phyloP scores from a whole-genome alignment of 2,797 vertebrate genomes.

The Nothura maculosa region DNA sequence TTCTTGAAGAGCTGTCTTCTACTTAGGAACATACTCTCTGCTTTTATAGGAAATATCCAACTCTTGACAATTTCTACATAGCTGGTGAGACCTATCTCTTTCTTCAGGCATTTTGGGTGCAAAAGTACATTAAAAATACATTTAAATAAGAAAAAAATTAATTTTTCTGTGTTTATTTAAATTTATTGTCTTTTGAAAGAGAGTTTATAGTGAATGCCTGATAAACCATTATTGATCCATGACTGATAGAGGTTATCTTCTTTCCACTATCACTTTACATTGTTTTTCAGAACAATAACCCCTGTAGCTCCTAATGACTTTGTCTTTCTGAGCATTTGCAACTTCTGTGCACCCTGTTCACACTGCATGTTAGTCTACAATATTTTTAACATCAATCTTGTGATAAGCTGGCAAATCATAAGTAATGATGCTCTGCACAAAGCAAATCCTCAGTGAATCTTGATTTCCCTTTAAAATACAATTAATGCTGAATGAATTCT shows the following conservation, averaged over 20 bases:
- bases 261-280: background rate
- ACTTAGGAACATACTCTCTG: background rate
- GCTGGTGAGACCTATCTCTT: background rate
- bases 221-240: background rate
- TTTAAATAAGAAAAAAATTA: background rate
- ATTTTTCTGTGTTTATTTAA: background rate
- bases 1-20: background rate
- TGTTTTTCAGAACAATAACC: background rate
- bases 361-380: background rate
- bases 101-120: background rate
- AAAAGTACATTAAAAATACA: background rate
- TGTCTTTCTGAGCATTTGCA: background rate
- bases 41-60: background rate
- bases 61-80: background rate
- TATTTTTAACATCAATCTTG: slow-evolving; percentile 18
- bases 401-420: accelerated
- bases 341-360: background rate
- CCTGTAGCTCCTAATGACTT: background rate
- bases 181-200: background rate
- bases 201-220: background rate
- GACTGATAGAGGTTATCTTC: background rate
- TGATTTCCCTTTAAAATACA: background rate
- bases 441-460: background rate
- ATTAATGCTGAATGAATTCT: background rate
- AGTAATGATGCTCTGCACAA: background rate